Base-by-base conservation (phyloP, 2,797 vertebrate species). In the Labroides dimidiatus region DNA sequence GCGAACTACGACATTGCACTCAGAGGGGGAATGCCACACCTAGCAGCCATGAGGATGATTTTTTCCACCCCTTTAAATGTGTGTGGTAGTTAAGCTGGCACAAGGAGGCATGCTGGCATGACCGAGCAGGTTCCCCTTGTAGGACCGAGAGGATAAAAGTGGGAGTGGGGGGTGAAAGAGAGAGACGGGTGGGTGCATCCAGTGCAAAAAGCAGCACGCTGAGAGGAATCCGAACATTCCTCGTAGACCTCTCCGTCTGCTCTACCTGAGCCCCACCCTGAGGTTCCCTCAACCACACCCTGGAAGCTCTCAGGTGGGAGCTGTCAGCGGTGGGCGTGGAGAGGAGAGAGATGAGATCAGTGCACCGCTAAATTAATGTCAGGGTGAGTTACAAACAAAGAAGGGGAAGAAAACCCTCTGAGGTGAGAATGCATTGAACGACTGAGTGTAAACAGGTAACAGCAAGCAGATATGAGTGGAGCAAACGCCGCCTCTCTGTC, bases 181-280 rank as follows among this genome's bases (percentile, higher is more conserved):
- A 68, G 37, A 37, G 37, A 17, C 72, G 57, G 43, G 70, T 68
- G 19, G 54, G 69, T 57, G 65, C 55, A 45, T 77, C 63, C 60
- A 42, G 12, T 36, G 59, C 55, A 20, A 50, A 61, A 11, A n/a
- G n/a, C 41, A 54, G 51, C 2, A 3, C 63, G 72, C 59, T 21
- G 44, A 61, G 87, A 56, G 85, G 92, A 91, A 88, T 78, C 71
- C 61, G 91, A 85, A 88, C 63, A 93, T 94, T 90, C 86, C 78
- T 47, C 43, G 47, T 51, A 86, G 77, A 87, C 84, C 87, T 73
- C 36, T 47, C 64, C 68, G 21, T 76, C 68, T 80, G 44, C 72
- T 67, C 57, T 67, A 87, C 87, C 82, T 85, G 81, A 66, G 67
- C 69, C 79, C 69, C 69, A 78, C 80, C 78, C 81, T 60, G 37